Percentiles rank a stretch among this genome's conserved stretches.
phyloP scores from a whole-genome alignment of 2,113 vertebrate genomes.

The Aptenodytes forsteri region DNA sequence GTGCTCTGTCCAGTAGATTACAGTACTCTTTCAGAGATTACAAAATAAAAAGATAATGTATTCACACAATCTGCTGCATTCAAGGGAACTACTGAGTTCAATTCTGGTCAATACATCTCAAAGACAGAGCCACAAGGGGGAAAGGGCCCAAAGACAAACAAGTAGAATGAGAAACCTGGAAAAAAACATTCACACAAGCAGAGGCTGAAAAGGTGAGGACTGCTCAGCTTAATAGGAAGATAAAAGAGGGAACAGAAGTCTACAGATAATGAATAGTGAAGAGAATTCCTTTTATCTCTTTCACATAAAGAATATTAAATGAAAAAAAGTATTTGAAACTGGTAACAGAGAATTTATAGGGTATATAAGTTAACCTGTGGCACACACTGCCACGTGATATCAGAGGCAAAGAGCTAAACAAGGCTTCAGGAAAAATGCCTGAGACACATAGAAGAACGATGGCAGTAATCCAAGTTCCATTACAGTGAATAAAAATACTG shows the following conservation, averaged over 20 bases:
- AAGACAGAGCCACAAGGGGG: background rate
- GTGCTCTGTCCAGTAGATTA: constrained; percentile 47
- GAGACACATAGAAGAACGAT: background rate
- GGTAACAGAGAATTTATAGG: background rate
- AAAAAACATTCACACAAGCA: background rate
- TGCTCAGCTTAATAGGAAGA: background rate
- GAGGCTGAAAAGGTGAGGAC: background rate
- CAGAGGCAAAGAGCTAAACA: background rate
- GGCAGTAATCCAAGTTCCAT: background rate
- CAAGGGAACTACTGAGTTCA: background rate
- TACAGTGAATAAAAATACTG: background rate
- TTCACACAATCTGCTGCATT: constrained; percentile 35
- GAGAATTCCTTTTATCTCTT: background rate
- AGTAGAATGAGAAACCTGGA: constrained; percentile 5
- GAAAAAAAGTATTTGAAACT: background rate
- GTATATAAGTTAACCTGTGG: background rate
- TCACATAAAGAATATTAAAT: background rate
- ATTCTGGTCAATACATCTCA: constrained; percentile 32
- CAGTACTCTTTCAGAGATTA: constrained; percentile 26
- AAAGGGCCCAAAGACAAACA: constrained; percentile 18
- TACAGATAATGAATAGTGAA: background rate
- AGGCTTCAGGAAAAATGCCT: background rate
- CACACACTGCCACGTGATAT: background rate
- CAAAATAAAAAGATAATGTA: constrained; percentile 55
- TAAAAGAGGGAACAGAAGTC: background rate